Evolutionary conservation across 1,140 invertebrate genomes (phyloP), one percentile per base, ranked within the genome.

Genomic region (Ceratina australensis): DNA sequence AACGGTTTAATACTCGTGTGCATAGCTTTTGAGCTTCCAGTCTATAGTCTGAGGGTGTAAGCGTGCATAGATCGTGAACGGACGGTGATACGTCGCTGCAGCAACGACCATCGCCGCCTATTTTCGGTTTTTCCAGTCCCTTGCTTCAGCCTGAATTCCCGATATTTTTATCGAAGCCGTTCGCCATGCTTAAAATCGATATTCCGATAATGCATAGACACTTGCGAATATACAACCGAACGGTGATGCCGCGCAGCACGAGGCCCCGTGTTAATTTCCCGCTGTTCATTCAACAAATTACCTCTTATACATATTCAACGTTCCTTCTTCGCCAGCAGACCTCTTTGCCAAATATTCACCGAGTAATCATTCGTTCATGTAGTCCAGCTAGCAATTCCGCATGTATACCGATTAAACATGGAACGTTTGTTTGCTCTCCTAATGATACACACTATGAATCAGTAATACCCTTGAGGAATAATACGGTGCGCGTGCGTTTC

Each of bases 141-240:
- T 82, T 71, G 67, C 57, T 64, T 72, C 54, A 56, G 78, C 74
- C 72, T 80, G 50, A 67, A 72, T 82, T 82, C 71, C 54, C 79
- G 57, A 81, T 83, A 83, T 78, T 83, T 83, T 83, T 64, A 81
- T 77, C 66, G 26, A 77, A 57, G 65, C 68, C 63, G 72, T 63
- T 78, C 76, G 74, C 47, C 73, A 65, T 79, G 64, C 59, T 67
- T 57, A 28, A 42, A 82, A 83, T 82, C 81, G 77, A 83, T 83
- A 83, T 59, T 24, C 75, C 68, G 74, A 83, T 79, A 79, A 59
- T 69, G 50, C 18, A 77, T 67, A 42, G 65, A 77, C 66, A 71
- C 66, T 71, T 24, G 74, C 20, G 54, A 77, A 77, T 59, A 52
- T 71, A 71, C 57, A 60, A 69, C 66, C 57, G 28, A 54, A 60